phyloP scores from a whole-genome alignment of 1,140 invertebrate genomes.

The Akabosia matsudoensis region DNA sequence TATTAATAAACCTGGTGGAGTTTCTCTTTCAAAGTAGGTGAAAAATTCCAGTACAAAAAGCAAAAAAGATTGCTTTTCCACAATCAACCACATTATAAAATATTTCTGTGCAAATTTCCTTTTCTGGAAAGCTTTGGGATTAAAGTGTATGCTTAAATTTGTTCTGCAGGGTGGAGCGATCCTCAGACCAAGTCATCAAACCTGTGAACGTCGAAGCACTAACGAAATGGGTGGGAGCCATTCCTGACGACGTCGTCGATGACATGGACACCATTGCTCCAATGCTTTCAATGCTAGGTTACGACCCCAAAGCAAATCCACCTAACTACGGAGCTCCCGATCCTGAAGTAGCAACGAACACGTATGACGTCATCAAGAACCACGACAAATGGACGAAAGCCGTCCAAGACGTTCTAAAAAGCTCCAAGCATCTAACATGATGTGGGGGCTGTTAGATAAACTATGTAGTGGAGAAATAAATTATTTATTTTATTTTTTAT shows the following conservation, averaged over 20 bases:
- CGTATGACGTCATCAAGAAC: constrained; percentile 53
- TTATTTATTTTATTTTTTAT: constrained; percentile 18
- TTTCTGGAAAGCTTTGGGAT: no score
- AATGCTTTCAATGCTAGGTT: constrained; percentile 83
- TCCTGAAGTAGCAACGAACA: constrained; percentile 77
- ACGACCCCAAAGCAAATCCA: constrained; percentile 90
- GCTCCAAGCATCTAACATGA: constrained; percentile 29
- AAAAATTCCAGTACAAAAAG: background rate
- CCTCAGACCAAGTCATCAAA: constrained; percentile 97
- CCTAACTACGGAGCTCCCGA: constrained; percentile 88
- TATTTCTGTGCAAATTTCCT: no score
- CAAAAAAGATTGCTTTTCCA: background rate
- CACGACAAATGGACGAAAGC: constrained; percentile 47
- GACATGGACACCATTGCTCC: constrained; percentile 90
- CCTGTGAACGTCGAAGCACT: constrained; percentile 95
- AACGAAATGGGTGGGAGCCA: constrained; percentile 91
- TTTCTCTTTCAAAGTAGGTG: constrained; percentile 84
- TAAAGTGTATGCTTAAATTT: no score
- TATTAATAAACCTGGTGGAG: constrained; percentile 92
- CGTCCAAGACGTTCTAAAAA: constrained; percentile 41
- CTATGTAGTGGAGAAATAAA: background rate
- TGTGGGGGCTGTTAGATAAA: background rate
- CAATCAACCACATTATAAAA: no score
- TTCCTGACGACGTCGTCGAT: constrained; percentile 82
- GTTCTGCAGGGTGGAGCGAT: constrained; percentile 83